These are phyloP conservation scores for Entosphenus tridentatus DNA, from an alignment of 2,113 vertebrate species.

Conservation along the genomic window DNA sequence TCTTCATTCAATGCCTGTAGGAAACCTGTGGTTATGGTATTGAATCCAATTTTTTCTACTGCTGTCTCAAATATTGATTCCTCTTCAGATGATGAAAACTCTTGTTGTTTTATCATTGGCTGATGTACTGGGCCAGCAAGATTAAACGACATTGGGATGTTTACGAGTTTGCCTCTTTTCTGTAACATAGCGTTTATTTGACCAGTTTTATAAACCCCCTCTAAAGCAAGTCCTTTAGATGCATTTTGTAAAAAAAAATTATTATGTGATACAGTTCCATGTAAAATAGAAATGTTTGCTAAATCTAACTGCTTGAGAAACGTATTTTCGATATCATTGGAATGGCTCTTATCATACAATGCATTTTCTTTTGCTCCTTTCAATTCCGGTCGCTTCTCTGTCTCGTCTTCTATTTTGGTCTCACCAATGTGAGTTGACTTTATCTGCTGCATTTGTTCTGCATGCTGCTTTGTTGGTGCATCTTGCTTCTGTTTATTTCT, in stretches of 20 bases:
- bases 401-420: conserved; percentile 6
- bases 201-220: conserved; percentile 20
- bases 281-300: neutral
- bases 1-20: conserved; percentile 7
- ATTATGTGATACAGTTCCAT: conserved; percentile 8
- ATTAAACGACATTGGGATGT: conserved; percentile 13
- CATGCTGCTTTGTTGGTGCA: neutral
- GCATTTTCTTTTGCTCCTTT: conserved; percentile 13
- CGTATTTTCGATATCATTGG: neutral
- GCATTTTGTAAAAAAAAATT: conserved; percentile 15
- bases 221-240: conserved; percentile 22
- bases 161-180: conserved; percentile 18
- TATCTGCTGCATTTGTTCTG: conserved; percentile 9
- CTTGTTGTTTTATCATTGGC: conserved; percentile 10
- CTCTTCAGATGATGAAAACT: conserved; percentile 18
- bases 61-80: conserved; percentile 17
- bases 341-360: accelerated
- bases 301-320: conserved; percentile 12
- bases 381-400: conserved; percentile 12
- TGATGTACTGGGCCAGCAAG: conserved; percentile 14
- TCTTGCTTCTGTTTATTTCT: conserved; percentile 8
- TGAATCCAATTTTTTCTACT: conserved; percentile 17
- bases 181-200: conserved; percentile 6
- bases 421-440: conserved; percentile 8
- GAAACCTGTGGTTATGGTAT: neutral